Percentiles rank a stretch among this genome's conserved stretches.
Conservation (phyloP, 2,797 vertebrate species). For the Crypturellus tataupa region DNA sequence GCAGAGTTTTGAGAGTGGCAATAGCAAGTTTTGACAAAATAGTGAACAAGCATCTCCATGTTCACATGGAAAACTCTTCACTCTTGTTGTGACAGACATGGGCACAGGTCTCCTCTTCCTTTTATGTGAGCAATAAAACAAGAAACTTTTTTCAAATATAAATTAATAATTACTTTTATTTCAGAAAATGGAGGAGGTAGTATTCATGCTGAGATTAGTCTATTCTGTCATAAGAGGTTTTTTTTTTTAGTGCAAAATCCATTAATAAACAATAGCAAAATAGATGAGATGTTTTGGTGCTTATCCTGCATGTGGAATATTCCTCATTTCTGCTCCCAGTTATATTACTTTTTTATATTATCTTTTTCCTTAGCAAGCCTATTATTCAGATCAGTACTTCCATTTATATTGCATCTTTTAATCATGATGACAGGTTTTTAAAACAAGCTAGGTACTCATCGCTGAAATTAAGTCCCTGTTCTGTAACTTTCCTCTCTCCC, state of each 20-base stretch:
- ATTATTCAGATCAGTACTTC: neutral
- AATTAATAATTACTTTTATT: neutral
- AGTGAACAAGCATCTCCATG: neutral
- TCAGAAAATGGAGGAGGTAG: neutral
- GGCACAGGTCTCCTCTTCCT: accelerated
- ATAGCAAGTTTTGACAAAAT: neutral
- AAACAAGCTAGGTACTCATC: conserved; percentile 12
- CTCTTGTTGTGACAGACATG: neutral
- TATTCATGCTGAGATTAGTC: neutral
- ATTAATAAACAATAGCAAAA: neutral
- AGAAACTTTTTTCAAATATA: neutral
- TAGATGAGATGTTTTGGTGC: neutral
- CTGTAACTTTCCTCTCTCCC: neutral
- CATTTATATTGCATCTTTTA: conserved; percentile 23
- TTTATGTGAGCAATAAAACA: neutral
- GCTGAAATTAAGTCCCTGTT: neutral
- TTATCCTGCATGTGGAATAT: neutral
- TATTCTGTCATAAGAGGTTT: neutral
- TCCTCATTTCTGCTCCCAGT: neutral
- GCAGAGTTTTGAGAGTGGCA: neutral
- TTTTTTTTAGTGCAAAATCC: neutral
- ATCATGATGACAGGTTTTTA: neutral
- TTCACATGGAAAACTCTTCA: neutral
- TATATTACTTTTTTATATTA: neutral
- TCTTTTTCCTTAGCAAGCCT: neutral